A percentile compares a stretch with the other conserved stretches of the same genome.
These are phyloP conservation scores for Rhizomys pruinosus DNA, from an alignment of 2,113 vertebrate species.

Conservation along the genomic window DNA sequence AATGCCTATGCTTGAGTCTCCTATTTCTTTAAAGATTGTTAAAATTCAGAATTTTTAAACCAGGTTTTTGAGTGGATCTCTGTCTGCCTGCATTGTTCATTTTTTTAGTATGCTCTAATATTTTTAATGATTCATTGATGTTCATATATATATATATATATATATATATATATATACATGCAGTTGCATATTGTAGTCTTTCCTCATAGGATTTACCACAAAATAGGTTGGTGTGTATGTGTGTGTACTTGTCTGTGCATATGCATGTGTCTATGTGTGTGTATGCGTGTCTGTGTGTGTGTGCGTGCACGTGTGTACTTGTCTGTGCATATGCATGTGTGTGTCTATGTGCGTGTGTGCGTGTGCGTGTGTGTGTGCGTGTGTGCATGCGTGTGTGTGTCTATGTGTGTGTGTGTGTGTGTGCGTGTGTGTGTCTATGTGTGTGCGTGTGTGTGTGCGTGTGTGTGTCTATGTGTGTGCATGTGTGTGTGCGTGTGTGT, in stretches of 20 bases:
- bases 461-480: too few relatives aligned
- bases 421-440: neutral
- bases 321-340: too few relatives aligned
- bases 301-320: neutral
- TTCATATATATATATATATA: neutral
- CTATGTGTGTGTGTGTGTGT: neutral
- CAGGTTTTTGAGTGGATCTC: neutral
- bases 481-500: neutral
- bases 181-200: neutral
- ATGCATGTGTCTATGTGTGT: neutral
- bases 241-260: neutral
- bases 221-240: neutral
- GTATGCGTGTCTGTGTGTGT: neutral
- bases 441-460: neutral
- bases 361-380: neutral
- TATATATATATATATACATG: neutral
- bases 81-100: neutral
- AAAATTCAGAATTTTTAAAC: conserved; percentile 13
- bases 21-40: neutral
- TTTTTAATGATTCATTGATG: neutral
- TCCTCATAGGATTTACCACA: neutral
- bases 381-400: neutral
- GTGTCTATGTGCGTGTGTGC: neutral
- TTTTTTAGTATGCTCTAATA: neutral
- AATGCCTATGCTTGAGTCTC: neutral